Base-by-base conservation (phyloP, 2,113 vertebrate genomes). In the Nettapus auritus region DNA sequence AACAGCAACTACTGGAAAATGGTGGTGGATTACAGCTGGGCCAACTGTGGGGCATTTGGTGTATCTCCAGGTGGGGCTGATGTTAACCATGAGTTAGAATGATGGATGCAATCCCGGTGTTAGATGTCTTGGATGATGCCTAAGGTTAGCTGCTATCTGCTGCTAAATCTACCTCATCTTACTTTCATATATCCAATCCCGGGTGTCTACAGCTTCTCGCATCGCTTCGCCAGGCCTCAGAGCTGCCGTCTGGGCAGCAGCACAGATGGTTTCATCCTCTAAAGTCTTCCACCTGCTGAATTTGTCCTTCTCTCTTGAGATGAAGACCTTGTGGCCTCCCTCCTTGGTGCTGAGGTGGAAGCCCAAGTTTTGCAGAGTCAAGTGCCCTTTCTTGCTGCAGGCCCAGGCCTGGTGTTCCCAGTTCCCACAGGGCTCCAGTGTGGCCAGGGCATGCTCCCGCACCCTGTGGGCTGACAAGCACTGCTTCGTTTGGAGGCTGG, bases 331-430 rank as follows among this genome's bases (percentile, higher is more conserved):
- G 59, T 97, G 97, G 26, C 98, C 97, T 38, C 97, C 94, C 34
- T 96, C 97, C 48, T 96, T 96, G 26, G 93, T 96, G 62, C 96
- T 97, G 16, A 99, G 98, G 94, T 99, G 96, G 28, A 99, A 95
- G 28, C 97, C 97, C 28, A 94, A 89, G 48, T 97, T 96, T 9
- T 94, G 92, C 42, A 98, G 94, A 22, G 96, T 98, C 80, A 99
- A 82, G n/a, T 98, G 98, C 28, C 99, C 99, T 90, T 97, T 98
- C 93, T 97, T 99, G 92, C 98, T 98, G 95, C 99, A 99, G 63
- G 90, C 94, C 99, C 99, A 99, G 0, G 67, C 70, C 90, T 99
- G 99, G n/a, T 22, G 93, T 17, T 92, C 91, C 70, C 57, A 88
- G 64, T 89, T 40, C 11, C 94, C 91, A 4, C 99, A 99, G 55